phyloP scores from a whole-genome alignment of 1,140 invertebrate species.

The Halyomorpha halys region DNA sequence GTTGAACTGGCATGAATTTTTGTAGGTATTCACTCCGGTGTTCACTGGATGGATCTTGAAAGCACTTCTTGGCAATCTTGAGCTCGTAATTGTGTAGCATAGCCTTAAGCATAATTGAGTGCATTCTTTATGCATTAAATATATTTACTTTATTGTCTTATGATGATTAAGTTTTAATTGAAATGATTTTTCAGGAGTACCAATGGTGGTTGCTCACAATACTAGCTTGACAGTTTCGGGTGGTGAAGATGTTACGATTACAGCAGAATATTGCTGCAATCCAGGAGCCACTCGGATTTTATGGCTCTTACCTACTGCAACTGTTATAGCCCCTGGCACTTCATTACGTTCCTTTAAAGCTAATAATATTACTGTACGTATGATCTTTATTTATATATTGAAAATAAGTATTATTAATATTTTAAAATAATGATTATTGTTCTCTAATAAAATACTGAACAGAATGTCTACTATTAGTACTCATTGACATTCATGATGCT shows the following conservation, averaged over 20 bases:
- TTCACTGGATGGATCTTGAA: no score
- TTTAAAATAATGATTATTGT: no score
- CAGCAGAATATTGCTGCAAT: slow-evolving; percentile 48
- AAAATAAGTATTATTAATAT: not conserved
- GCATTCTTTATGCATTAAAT: no score
- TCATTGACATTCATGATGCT: no score
- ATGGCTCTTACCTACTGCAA: slow-evolving; percentile 44
- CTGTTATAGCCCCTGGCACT: slow-evolving; percentile 44
- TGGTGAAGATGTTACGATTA: slow-evolving; percentile 42
- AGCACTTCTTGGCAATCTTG: no score
- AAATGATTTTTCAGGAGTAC: slow-evolving; percentile 40
- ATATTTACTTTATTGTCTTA: not conserved
- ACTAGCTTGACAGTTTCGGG: slow-evolving; percentile 43
- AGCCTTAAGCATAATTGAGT: no score
- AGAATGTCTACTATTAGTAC: no score
- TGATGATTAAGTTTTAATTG: not conserved
- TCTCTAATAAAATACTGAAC: no score
- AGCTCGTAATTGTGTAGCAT: no score
- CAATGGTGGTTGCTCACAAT: slow-evolving; percentile 44
- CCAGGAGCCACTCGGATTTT: slow-evolving; percentile 43
- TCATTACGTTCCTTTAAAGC: slow-evolving; percentile 41
- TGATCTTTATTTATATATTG: not conserved
- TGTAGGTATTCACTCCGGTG: no score
- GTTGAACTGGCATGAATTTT: no score
- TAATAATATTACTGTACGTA: slow-evolving; percentile 43